phyloP scores from a whole-genome alignment of 2,113 vertebrate species.

The Miniopterus natalensis region DNA sequence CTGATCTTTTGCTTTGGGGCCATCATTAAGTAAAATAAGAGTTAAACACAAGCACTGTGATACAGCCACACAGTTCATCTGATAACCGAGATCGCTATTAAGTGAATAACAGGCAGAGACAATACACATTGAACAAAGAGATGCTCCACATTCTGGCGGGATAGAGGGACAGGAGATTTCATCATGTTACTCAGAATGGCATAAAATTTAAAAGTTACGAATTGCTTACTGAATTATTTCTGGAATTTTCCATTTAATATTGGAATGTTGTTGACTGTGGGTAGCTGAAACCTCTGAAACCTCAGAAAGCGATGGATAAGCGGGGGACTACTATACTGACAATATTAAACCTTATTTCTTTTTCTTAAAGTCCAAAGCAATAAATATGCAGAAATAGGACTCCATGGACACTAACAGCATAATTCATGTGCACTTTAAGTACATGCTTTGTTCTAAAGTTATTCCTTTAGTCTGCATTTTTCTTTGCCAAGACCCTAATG shows the following conservation, averaged over 20 bases:
- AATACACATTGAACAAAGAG: not conserved
- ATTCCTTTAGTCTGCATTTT: not conserved
- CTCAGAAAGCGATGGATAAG: not conserved
- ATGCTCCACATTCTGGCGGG: not conserved
- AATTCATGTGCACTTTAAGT: not conserved
- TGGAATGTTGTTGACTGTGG: not conserved
- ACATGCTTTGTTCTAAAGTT: not conserved
- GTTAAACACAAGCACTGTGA: not conserved
- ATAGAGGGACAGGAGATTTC: not conserved
- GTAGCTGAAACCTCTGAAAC: not conserved
- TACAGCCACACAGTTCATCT: not conserved
- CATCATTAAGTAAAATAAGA: not conserved
- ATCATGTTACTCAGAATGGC: not conserved
- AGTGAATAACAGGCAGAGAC: not conserved
- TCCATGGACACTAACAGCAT: not conserved
- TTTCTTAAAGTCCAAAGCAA: constrained; percentile 33
- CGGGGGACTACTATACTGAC: not conserved
- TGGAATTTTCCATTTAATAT: not conserved
- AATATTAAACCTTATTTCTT: not conserved
- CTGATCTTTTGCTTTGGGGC: not conserved
- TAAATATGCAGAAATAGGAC: not conserved
- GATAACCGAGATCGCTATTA: not conserved
- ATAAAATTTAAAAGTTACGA: not conserved
- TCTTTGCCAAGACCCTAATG: not conserved
- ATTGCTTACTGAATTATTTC: not conserved